A percentile compares a stretch with the other conserved stretches of the same genome.
Evolutionary conservation across 2,797 vertebrate genomes (phyloP).

Genomic region (Micrastur ruficollis): DNA sequence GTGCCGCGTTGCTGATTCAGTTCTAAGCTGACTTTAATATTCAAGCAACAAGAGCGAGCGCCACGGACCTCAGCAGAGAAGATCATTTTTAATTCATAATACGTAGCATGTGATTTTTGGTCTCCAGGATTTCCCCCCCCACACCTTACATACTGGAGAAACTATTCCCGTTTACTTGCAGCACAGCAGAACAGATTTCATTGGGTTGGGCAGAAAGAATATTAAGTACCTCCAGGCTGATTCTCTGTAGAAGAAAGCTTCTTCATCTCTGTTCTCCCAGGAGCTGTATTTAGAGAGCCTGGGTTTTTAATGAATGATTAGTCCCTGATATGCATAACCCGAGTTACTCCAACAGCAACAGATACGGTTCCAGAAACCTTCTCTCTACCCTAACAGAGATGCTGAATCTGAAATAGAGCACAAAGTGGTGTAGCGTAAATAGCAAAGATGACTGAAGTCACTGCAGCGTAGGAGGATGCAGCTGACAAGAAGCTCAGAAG

Average conservation of each 20-base stretch:
- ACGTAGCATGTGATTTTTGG: neutral
- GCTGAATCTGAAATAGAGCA: neutral
- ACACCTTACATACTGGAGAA: neutral
- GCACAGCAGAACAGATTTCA: neutral
- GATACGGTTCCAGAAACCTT: neutral
- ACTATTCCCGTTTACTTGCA: neutral
- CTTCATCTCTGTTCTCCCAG: neutral
- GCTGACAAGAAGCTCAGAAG: neutral
- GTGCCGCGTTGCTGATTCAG: slow-evolving; percentile 11
- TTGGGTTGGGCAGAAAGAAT: neutral
- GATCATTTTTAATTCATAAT: slow-evolving; percentile 32
- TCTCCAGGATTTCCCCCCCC: neutral
- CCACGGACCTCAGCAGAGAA: neutral
- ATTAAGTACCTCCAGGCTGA: neutral
- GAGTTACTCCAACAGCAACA: neutral
- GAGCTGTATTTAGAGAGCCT: neutral
- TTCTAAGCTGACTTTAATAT: slow-evolving; percentile 33
- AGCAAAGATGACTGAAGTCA: neutral
- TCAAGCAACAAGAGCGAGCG: neutral
- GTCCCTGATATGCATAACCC: neutral
- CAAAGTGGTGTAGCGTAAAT: neutral
- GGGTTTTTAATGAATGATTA: slow-evolving; percentile 23
- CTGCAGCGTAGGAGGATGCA: neutral
- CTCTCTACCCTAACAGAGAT: neutral
- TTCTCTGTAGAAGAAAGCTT: neutral